Base-by-base conservation (phyloP, 2,888 invertebrate genomes). In the Crossocerus cetratus region DNA sequence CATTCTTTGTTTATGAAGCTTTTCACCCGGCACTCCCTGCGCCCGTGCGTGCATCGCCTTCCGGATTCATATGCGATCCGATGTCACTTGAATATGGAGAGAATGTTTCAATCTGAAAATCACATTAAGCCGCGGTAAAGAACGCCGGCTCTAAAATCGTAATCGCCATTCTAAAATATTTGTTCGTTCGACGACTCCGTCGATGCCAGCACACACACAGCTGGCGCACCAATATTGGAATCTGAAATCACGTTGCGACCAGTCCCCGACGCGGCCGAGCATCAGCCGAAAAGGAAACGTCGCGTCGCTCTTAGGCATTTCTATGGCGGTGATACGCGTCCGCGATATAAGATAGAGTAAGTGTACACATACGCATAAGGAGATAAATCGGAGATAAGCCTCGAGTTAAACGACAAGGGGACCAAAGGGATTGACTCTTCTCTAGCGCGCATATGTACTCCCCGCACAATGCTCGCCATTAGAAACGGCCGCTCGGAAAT, bases 341-440 rank as follows among this genome's bases (percentile, higher is more conserved):
- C 44, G 55, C 59, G 16, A 32, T 14, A 32, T 14, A 45, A 78
- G 80, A 81, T 76, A 76, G 56, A 67, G 70, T 57, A 74, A 63
- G 69, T n/a, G n/a, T 78, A 72, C 70, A 65, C 65, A 49, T 71
- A 72, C 32, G 32, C 32, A 32, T 76, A 74, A 43, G 23, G 56
- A 62, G 80, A 81, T 80, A 80, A 80, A 61, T 45, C 55, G 20
- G 11, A 76, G 80, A 80, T 81, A 81, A 81, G 65, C 32, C 56
- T 67, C 44, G 32, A 56, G 43, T 59, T 68, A 72, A 71, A 71
- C 63, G 60, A 63, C 44, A 23, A 44, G 58, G 18, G 53, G 13
- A 14, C 43, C 1, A 49, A 43, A 59, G 54, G 21, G 14, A 49
- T 49, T 21, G 21, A 57, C 60, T 65, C 45, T 69, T 54, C 69